Evolutionary conservation across 2,888 invertebrate species (phyloP).

Genomic region (Lydus trimaculatus): DNA sequence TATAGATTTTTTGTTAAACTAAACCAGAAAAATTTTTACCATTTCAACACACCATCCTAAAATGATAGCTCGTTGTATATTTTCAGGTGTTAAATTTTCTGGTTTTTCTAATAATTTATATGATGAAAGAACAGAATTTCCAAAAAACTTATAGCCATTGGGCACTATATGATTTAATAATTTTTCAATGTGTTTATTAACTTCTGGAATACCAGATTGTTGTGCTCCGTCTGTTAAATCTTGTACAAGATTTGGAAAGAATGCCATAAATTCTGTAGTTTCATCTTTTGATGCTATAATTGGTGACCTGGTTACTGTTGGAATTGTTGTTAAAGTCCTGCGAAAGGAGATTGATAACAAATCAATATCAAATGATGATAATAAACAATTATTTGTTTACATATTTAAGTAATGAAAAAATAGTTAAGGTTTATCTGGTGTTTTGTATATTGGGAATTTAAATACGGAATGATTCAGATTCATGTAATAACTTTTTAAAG

Average conservation of each 20-base stretch:
- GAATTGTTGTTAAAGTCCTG: conserved; percentile 67
- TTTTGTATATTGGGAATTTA: too few species aligned
- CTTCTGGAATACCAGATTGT: conserved; percentile 81
- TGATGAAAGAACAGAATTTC: conserved; percentile 75
- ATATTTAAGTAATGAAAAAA: too few species aligned
- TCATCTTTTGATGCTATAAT: conserved; percentile 78
- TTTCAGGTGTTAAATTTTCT: conserved; percentile 77
- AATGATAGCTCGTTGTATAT: conserved; percentile 79
- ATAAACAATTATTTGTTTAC: too few species aligned
- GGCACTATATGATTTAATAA: conserved; percentile 84
- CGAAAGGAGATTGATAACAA: too few species aligned
- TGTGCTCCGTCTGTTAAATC: conserved; percentile 87
- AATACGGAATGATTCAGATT: too few species aligned
- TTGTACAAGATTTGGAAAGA: conserved; percentile 86
- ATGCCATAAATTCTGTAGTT: conserved; percentile 85
- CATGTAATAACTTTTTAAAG: too few species aligned
- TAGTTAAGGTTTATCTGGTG: too few species aligned
- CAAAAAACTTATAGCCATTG: conserved; percentile 86
- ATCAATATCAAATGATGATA: background rate
- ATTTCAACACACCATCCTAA: conserved; percentile 96
- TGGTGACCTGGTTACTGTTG: conserved; percentile 68
- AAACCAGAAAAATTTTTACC: conserved; percentile 68
- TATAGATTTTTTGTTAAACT: too few species aligned
- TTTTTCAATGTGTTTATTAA: conserved; percentile 82
- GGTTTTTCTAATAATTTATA: conserved; percentile 76